A percentile compares a stretch with the other conserved stretches of the same genome.
Conservation (phyloP, 2,888 invertebrate genomes). For the Lasioglossum oenotherae region DNA sequence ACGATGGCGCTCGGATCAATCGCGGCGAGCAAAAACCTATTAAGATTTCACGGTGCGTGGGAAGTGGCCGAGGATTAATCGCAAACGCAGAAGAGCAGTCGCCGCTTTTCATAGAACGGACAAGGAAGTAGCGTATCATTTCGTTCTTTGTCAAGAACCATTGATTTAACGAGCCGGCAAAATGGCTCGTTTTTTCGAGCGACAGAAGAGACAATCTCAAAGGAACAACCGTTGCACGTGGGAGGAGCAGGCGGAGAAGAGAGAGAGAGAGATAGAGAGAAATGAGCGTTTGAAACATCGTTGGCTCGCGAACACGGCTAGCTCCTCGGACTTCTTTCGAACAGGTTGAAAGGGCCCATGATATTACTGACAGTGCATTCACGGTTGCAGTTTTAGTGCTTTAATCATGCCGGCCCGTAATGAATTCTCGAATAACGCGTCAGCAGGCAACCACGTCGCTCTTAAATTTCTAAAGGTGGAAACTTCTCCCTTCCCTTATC, state of each 20-base stretch:
- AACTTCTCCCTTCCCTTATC: slow-evolving; percentile 42
- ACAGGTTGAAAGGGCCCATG: slow-evolving; percentile 1
- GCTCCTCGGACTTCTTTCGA: slow-evolving; percentile 16
- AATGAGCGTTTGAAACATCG: not conserved
- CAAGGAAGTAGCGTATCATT: not conserved
- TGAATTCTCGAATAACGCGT: slow-evolving; percentile 55
- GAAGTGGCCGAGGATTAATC: not conserved
- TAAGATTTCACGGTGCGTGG: not conserved
- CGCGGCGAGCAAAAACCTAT: not conserved
- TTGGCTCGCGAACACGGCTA: not conserved
- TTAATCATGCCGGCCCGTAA: slow-evolving; percentile 44
- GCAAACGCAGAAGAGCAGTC: not conserved
- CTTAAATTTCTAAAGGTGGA: slow-evolving; percentile 44
- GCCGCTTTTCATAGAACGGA: not conserved
- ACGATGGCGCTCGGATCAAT: not conserved
- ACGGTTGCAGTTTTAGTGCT: slow-evolving; percentile 22
- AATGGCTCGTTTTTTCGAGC: not conserved
- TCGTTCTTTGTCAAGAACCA: not conserved
- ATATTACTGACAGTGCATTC: slow-evolving; percentile 40
- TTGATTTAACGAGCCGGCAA: not conserved
- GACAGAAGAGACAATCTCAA: slow-evolving; percentile 12
- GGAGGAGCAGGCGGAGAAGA: not conserved
- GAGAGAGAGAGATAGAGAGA: not conserved
- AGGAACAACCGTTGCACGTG: not conserved
- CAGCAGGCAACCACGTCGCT: slow-evolving; percentile 21